phyloP scores from a whole-genome alignment of 2,797 vertebrate species.

The Pampus argenteus region DNA sequence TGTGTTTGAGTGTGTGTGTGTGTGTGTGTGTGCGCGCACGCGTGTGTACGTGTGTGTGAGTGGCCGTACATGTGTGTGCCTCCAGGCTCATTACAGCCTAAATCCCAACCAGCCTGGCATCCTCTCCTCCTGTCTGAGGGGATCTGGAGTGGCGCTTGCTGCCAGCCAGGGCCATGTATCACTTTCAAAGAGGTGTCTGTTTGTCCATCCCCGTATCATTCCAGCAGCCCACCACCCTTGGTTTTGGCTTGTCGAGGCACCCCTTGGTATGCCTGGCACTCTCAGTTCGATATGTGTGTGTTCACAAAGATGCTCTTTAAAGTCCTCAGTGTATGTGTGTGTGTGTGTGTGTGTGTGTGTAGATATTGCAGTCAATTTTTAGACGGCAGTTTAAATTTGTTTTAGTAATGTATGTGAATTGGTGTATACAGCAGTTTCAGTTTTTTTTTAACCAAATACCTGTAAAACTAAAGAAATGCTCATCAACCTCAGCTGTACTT shows the following conservation, averaged over 20 bases:
- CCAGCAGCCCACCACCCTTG: constrained; percentile 47
- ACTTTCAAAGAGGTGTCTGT: constrained; percentile 85
- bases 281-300: constrained; percentile 51
- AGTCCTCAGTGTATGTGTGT: constrained; percentile 8
- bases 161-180: constrained; percentile 80
- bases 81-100: constrained; percentile 70
- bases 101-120: constrained; percentile 79
- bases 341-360: constrained; percentile 33
- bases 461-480: no score
- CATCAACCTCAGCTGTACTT: no score
- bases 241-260: constrained; percentile 72
- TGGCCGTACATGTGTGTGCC: constrained; percentile 12
- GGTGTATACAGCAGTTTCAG: no score
- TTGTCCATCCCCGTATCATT: constrained; percentile 73
- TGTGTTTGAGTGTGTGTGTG: constrained; percentile 16
- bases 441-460: no score
- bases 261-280: constrained; percentile 78
- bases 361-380: constrained; percentile 32
- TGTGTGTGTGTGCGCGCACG: constrained; percentile 34
- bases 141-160: constrained; percentile 81
- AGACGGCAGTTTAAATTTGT: constrained; percentile 32
- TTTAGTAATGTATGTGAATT: constrained; percentile 20
- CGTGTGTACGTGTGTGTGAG: constrained; percentile 11
- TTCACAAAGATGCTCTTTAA: constrained; percentile 58
- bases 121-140: constrained; percentile 76